Conservation (phyloP, 1,140 invertebrate species). For the Drosophila eugracilis region DNA sequence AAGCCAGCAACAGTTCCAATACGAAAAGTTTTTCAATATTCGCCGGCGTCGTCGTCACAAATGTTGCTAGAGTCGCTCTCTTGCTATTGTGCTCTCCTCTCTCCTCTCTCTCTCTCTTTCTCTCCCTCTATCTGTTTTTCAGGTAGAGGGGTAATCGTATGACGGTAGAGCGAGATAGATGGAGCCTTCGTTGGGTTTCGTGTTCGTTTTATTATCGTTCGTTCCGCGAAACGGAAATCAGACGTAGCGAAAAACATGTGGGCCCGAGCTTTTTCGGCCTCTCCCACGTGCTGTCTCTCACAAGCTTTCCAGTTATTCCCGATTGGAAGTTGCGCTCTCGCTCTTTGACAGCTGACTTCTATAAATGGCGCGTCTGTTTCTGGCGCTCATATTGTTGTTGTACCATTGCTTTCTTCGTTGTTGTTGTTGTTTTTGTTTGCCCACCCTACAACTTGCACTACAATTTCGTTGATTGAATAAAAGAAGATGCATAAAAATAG, state of each 20-base stretch:
- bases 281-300: constrained; percentile 59
- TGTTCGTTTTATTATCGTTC: constrained; percentile 35
- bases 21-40: constrained; percentile 81
- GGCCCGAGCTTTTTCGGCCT: constrained; percentile 65
- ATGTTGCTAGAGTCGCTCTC: constrained; percentile 66
- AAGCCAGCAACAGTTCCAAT: constrained; percentile 80
- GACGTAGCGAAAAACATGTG: constrained; percentile 75
- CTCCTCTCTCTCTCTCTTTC: too few relatives aligned
- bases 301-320: constrained; percentile 67
- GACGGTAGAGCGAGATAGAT: constrained; percentile 25
- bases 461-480: constrained; percentile 76
- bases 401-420: constrained; percentile 29
- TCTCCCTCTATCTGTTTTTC: not conserved
- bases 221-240: constrained; percentile 70
- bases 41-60: constrained; percentile 74
- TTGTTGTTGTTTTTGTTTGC: constrained; percentile 21
- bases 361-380: constrained; percentile 74
- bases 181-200: constrained; percentile 12
- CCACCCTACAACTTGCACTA: constrained; percentile 48
- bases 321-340: constrained; percentile 46
- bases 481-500: constrained; percentile 79
- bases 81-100: too few relatives aligned
- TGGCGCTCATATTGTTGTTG: constrained; percentile 11
- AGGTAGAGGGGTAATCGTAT: constrained; percentile 15
- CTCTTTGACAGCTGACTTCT: constrained; percentile 74